Evolutionary conservation across 1,140 invertebrate species (phyloP), one percentile per base, ranked within the genome.

Genomic region (Diorhabda carinulata): DNA sequence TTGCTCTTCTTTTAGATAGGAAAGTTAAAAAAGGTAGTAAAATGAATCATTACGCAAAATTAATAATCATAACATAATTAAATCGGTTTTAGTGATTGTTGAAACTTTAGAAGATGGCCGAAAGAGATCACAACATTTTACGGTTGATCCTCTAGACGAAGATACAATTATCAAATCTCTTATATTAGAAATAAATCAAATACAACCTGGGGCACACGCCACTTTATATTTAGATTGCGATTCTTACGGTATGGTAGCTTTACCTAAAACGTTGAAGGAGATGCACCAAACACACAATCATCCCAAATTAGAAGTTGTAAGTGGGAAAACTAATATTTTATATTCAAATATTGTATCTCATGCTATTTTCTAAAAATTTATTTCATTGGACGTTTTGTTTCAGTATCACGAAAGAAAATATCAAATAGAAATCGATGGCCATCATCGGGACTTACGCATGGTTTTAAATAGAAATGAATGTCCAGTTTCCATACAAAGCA

Each of bases 1-100:
- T 91, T 74, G 81, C 85, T 10, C 79, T 92, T 58, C 83, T 89
- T 70, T 77, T 91, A 59, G 90, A 92, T 77, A 81, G 88, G 73
- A 83, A 83, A 60, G 80, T 83, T 3, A 88, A 88, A 77, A 81
- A 85, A 82, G 85, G 90, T 84, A 84, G 2, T 76, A 73, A 7
- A 79, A 76, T 8, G 74, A 76, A 71, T 43, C 57, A 5, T 40
- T 43, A 42, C n/a, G n/a, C 59, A 25, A 25, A 25, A 25, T 25
- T 25, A 25, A 25, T 25, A 25, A 25, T 25, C 43, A 67, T 3
- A 42, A 42, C 8, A 70, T n/a, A 56, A 8, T 57, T 70, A 2
- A 61, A 0, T 61, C 56, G 0, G 3, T 80, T 78, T 64, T 74
- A 90, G 88, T 90, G 3, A 83, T 88, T 43, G 78, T 89, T 6